Conservation (phyloP, 2,113 vertebrate genomes). For the Bos indicus region DNA sequence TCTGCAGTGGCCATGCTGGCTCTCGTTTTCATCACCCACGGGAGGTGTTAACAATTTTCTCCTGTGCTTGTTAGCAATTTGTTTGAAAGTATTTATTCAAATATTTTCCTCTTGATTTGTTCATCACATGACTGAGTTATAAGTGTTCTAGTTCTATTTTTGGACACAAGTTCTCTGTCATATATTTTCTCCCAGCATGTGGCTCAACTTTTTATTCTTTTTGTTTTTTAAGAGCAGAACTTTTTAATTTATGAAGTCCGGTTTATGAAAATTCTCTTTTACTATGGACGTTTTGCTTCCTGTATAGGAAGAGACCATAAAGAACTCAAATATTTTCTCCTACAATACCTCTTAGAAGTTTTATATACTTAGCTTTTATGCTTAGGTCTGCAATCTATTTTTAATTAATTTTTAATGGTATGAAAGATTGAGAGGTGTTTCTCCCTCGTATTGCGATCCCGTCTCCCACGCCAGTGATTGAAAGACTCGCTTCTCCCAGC, state of each 20-base stretch:
- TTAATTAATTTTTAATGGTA: not conserved
- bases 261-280: not conserved
- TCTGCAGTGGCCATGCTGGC: rapidly evolving
- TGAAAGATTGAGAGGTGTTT: too few species aligned
- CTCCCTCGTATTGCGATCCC: rapidly evolving
- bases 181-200: not conserved
- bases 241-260: not conserved
- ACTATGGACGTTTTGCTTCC: not conserved
- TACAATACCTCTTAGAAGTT: too few species aligned
- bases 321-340: not conserved
- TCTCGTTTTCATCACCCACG: too few species aligned
- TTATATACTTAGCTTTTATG: too few species aligned
- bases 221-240: not conserved
- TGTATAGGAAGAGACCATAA: not conserved
- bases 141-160: not conserved
- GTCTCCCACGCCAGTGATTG: not conserved
- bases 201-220: not conserved
- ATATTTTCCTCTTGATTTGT: not conserved
- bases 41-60: not conserved
- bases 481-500: rapidly evolving
- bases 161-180: not conserved
- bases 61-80: too few species aligned
- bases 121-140: too few species aligned
- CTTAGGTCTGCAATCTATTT: not conserved
- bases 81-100: not conserved